Conservation (phyloP, 2,888 invertebrate genomes). For the Synanthedon andrenaeformis region DNA sequence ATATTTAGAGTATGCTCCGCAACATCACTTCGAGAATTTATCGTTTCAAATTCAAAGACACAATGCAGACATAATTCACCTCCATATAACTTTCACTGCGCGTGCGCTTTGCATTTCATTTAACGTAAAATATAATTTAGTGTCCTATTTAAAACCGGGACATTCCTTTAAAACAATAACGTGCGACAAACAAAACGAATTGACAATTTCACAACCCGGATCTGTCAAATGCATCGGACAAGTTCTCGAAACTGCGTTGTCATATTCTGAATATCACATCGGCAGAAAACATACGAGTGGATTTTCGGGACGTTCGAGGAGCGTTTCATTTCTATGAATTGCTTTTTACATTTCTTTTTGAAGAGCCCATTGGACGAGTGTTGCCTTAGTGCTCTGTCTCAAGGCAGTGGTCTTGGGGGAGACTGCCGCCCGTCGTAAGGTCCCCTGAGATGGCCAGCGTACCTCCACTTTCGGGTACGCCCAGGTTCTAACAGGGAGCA, state of each 20-base stretch:
- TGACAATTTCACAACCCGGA: conserved; percentile 37
- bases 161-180: conserved; percentile 1
- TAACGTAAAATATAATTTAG: not conserved
- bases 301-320: not conserved
- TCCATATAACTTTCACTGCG: not conserved
- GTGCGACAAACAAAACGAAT: conserved; percentile 17
- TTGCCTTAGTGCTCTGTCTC: too few species aligned
- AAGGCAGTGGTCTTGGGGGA: too few species aligned
- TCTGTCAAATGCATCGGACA: conserved; percentile 29
- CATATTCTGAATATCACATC: conserved; percentile 42
- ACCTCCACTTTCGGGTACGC: too few species aligned
- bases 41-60: not conserved
- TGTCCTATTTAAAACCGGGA: not conserved
- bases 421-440: too few species aligned
- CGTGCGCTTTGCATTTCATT: conserved; percentile 5
- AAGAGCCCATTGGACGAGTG: too few species aligned
- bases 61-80: not conserved
- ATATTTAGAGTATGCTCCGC: too few species aligned
- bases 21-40: not conserved
- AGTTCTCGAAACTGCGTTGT: conserved; percentile 46
- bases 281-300: conserved; percentile 7
- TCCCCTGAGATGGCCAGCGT: too few species aligned
- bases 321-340: not conserved
- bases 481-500: too few species aligned
- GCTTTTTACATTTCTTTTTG: too few species aligned